Percentiles rank a stretch among this genome's conserved stretches.
Evolutionary conservation across 2,797 vertebrate genomes (phyloP).

Genomic region (Melanogrammus aeglefinus): DNA sequence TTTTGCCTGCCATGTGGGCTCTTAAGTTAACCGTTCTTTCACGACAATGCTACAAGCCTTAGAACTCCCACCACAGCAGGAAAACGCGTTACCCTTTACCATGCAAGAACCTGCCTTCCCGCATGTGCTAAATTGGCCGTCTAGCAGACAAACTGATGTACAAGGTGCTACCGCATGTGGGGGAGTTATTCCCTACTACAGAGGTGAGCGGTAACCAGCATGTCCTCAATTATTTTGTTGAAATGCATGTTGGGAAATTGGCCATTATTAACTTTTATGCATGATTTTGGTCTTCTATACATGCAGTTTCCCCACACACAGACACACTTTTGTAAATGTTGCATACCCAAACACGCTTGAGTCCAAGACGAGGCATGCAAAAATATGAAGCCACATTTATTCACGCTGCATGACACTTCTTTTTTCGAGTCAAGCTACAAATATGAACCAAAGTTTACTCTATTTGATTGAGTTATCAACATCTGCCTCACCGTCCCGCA

Average conservation of each 20-base stretch:
- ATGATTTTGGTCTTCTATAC: not conserved
- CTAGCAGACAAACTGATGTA: conserved; percentile 25
- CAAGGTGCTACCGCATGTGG: not conserved
- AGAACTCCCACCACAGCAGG: conserved; percentile 43
- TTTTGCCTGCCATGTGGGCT: conserved; percentile 35
- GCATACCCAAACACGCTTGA: too few relatives aligned
- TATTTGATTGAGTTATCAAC: not conserved
- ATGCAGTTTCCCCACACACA: not conserved
- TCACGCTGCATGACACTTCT: too few relatives aligned
- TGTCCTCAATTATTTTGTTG: not conserved
- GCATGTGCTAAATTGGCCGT: conserved; percentile 48
- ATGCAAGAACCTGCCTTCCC: conserved; percentile 37
- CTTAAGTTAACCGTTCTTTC: conserved; percentile 52
- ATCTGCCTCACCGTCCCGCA: conserved; percentile 82
- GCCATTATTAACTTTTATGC: not conserved
- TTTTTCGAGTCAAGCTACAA: not conserved
- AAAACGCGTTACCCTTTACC: conserved; percentile 24
- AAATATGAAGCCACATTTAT: too few relatives aligned
- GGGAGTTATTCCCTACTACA: not conserved
- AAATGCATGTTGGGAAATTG: not conserved
- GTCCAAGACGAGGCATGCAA: too few relatives aligned
- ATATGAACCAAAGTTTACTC: not conserved
- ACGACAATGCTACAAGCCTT: conserved; percentile 33
- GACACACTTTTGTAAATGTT: not conserved
- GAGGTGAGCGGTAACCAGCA: not conserved